A percentile compares a stretch with the other conserved stretches of the same genome.
phyloP scores from a whole-genome alignment of 2,888 invertebrate species.

The Stenodema calcarata region DNA sequence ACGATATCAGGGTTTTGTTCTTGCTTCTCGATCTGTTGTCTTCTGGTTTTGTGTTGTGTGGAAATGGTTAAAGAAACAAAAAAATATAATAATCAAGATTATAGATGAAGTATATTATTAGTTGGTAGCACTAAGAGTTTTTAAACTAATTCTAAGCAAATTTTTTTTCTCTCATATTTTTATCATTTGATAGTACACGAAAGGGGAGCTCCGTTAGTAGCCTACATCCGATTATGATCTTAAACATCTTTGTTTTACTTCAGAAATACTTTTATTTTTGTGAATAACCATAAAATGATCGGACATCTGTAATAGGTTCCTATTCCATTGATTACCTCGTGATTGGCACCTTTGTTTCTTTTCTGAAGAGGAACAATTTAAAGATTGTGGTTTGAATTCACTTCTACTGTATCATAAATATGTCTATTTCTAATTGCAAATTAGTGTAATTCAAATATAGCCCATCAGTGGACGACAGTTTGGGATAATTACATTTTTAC shows the following conservation, averaged over 20 bases:
- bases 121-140: conserved; percentile 23
- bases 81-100: conserved; percentile 18
- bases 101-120: conserved; percentile 29
- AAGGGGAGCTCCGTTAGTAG: background rate
- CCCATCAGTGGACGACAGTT: background rate
- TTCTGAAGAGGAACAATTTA: background rate
- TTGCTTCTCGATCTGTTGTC: background rate
- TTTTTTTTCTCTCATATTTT: conserved; percentile 1
- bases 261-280: background rate
- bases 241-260: background rate
- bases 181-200: conserved; percentile 12
- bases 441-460: background rate
- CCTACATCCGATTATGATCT: background rate
- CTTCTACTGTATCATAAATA: conserved; percentile 1
- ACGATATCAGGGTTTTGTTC: background rate
- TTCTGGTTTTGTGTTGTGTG: conserved; percentile 28
- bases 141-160: conserved; percentile 27
- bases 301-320: no score
- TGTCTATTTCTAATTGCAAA: background rate
- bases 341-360: background rate
- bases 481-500: conserved; percentile 14
- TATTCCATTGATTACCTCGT: background rate
- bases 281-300: no score
- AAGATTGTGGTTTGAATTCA: conserved; percentile 27
- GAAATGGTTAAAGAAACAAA: conserved; percentile 20